Conservation (phyloP, 1,140 invertebrate species). For the Leptoteleia sp. region DNA sequence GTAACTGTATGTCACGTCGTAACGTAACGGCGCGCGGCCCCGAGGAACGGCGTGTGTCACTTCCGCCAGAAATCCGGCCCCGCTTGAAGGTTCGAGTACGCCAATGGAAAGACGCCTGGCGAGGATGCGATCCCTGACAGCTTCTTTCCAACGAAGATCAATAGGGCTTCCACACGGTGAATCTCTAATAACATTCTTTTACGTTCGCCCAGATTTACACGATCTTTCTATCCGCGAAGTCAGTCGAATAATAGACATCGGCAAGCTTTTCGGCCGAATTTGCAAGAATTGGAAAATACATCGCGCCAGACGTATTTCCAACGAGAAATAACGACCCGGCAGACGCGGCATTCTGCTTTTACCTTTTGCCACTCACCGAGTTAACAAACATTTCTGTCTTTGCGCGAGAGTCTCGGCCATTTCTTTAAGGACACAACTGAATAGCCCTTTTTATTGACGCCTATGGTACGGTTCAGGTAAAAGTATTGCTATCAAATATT, state of each 20-base stretch:
- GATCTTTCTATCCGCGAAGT: constrained; percentile 44
- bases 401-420: too few species aligned
- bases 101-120: constrained; percentile 46
- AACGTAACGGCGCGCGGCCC: constrained; percentile 14
- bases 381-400: too few species aligned
- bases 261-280: constrained; percentile 51
- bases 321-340: constrained; percentile 17
- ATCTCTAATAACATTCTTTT: constrained; percentile 62
- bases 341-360: too few species aligned
- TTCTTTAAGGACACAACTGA: too few species aligned
- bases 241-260: constrained; percentile 55
- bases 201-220: constrained; percentile 52
- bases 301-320: background rate
- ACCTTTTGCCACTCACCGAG: too few species aligned
- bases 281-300: constrained; percentile 36
- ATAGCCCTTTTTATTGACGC: too few species aligned
- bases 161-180: constrained; percentile 61
- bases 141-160: constrained; percentile 65
- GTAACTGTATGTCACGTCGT: constrained; percentile 55
- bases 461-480: too few species aligned
- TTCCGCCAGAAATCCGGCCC: constrained; percentile 63
- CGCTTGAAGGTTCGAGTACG: constrained; percentile 42
- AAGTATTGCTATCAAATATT: too few species aligned
- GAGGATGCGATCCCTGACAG: constrained; percentile 60
- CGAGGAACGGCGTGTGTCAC: constrained; percentile 58